Base-by-base conservation (phyloP, 2,797 vertebrate genomes). In the Cuniculus paca region DNA sequence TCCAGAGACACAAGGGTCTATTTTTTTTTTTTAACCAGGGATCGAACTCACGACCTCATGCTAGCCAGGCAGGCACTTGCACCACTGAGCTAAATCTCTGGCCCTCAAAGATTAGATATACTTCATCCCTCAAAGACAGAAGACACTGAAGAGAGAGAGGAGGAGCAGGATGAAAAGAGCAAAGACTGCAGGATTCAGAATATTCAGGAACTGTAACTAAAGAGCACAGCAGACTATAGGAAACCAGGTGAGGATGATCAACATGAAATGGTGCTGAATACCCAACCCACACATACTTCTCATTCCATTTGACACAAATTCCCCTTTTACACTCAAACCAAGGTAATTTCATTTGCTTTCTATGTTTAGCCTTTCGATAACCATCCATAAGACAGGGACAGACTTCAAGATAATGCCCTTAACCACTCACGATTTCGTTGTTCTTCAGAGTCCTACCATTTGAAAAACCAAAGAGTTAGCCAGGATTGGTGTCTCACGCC, bases 401-500 rank as follows among this genome's bases (percentile, higher is more conserved):
- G 50, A 94, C 72, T 91, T 81, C 45, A 45, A 56, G 56, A 95
- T 87, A 74, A 70, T 34, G 24, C 63, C 77, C 26, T 93, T 50
- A 88, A 54, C 72, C 82, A 94, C 1, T 34, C 54, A 94, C 45
- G 95, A 85, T 45, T 90, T 94, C 78, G 22, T 22, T 79, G 20
- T 79, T 72, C 48, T 80, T 93, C 39, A 58, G 1, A 63, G 12
- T 36, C 58, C 82, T 34, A 54, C 56, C 34, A 65, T 60, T 94
- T 12, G 11, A 87, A n/a, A n/a, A n/a, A n/a, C n/a, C n/a, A n/a
- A n/a, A n/a, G n/a, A n/a, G n/a, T n/a, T n/a, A n/a, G n/a, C n/a
- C n/a, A n/a, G n/a, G n/a, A n/a, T n/a, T n/a, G n/a, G n/a, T n/a
- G n/a, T n/a, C n/a, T n/a, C n/a, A n/a, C n/a, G n/a, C n/a, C n/a